A percentile compares a stretch with the other conserved stretches of the same genome.
Conservation (phyloP, 2,113 vertebrate species). For the Eclectus roratus region DNA sequence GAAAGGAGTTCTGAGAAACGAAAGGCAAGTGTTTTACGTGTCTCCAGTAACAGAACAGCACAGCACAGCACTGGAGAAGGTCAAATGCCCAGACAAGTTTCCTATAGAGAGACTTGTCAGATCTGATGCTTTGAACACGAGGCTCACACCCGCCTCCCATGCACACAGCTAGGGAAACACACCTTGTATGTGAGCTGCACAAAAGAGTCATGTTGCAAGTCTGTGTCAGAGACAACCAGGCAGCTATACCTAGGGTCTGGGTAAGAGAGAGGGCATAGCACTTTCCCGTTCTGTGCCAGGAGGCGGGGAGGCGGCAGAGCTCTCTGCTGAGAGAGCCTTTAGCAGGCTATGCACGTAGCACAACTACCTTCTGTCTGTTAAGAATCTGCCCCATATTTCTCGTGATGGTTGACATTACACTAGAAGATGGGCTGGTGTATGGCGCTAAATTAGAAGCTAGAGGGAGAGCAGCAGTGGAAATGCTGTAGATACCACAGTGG, state of each 20-base stretch:
- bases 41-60: not conserved
- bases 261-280: not conserved
- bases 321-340: not conserved
- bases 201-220: not conserved
- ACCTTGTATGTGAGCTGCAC: not conserved
- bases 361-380: not conserved
- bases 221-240: not conserved
- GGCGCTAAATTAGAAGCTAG: not conserved
- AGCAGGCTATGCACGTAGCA: rapidly evolving
- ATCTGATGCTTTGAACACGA: not conserved
- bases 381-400: rapidly evolving
- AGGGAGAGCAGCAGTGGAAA: not conserved
- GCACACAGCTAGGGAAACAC: not conserved
- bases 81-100: not conserved
- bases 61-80: not conserved
- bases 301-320: not conserved
- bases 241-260: not conserved
- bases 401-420: rapidly evolving
- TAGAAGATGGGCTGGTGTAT: not conserved
- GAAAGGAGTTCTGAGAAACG: not conserved
- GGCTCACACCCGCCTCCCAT: not conserved
- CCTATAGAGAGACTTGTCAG: not conserved
- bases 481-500: not conserved
- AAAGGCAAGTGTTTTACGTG: not conserved
- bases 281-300: not conserved